These are phyloP conservation scores for Scaeva pyrastri DNA, from an alignment of 2,888 invertebrate species.

Conservation along the genomic window DNA sequence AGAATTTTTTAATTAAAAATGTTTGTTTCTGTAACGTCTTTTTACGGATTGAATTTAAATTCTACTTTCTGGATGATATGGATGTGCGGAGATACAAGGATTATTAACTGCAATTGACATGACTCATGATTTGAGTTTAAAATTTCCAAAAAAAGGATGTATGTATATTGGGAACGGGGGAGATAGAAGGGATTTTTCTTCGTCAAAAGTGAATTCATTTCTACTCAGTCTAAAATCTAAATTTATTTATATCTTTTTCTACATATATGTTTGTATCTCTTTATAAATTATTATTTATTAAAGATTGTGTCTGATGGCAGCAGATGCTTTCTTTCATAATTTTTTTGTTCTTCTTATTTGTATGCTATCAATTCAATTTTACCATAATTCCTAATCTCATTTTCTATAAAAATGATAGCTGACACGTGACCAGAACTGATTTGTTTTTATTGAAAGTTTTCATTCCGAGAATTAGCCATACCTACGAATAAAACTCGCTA, in stretches of 20 bases:
- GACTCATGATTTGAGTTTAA: conserved; percentile 1
- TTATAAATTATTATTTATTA: conserved; percentile 16
- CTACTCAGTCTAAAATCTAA: too few relatives aligned
- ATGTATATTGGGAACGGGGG: too few relatives aligned
- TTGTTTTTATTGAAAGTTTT: conserved; percentile 81
- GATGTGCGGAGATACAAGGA: background rate
- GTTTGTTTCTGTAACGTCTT: conserved; percentile 13
- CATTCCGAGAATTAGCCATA: conserved; percentile 22
- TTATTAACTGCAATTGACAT: conserved; percentile 27
- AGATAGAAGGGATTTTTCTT: too few relatives aligned
- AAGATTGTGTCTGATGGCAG: conserved; percentile 18
- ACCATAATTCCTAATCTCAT: conserved; percentile 77
- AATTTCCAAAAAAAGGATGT: background rate
- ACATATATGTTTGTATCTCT: too few relatives aligned
- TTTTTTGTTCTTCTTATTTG: conserved; percentile 19
- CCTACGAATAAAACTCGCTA: conserved; percentile 66
- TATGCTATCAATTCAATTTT: conserved; percentile 13
- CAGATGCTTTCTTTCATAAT: conserved; percentile 56
- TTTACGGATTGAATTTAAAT: conserved; percentile 8
- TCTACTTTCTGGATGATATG: background rate
- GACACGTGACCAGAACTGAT: conserved; percentile 84
- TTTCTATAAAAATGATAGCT: conserved; percentile 78
- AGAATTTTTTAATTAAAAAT: conserved; percentile 69
- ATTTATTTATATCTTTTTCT: too few relatives aligned
- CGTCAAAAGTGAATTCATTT: too few relatives aligned